Base-by-base conservation (phyloP, 2,888 invertebrate species). In the Pachycephus smyrnensis region DNA sequence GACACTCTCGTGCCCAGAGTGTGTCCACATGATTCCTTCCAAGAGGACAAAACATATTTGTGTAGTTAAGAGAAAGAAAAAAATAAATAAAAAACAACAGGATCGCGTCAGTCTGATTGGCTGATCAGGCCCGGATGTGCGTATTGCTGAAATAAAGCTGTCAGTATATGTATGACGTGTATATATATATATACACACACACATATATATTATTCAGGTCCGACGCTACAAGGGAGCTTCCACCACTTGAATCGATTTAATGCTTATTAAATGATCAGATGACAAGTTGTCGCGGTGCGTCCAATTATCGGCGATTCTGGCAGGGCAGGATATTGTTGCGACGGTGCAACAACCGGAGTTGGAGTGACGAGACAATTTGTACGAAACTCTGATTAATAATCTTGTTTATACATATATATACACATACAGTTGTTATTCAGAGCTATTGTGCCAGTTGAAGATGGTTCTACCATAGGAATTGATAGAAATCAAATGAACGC, bases 211-310 rank as follows among this genome's bases (percentile, higher is more conserved):
- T 23, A 23, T 55, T 55, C 9, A 55, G 55, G 55, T 9, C 55
- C 9, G 55, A 23, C 23, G 15, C 55, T 23, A 55, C 55, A 55
- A 55, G 55, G 23, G 55, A 55, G 23, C 55, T 81, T 84, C 81
- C 83, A 77, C 81, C 85, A 85, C 83, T 85, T 84, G 83, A 82
- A 82, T 82, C 84, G 85, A 84, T 84, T 84, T 82, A 82, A 81
- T 74, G 82, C 6, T 55, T 55, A 55, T 55, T 55, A 55, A 82
- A 80, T 81, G 77, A 81, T 77, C 74, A 78, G 81, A 79, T 75
- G 82, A 78, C 77, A 75, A 75, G 23, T 71, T 71, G 71, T 33
- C 31, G 78, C 69, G 76, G 40, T 75, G 69, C 69, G 73, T 30
- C 71, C 74, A 75, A 78, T 76, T 76, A 75, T 78, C 75, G 30